phyloP scores from a whole-genome alignment of 2,113 vertebrate species.

The Spea bombifrons region DNA sequence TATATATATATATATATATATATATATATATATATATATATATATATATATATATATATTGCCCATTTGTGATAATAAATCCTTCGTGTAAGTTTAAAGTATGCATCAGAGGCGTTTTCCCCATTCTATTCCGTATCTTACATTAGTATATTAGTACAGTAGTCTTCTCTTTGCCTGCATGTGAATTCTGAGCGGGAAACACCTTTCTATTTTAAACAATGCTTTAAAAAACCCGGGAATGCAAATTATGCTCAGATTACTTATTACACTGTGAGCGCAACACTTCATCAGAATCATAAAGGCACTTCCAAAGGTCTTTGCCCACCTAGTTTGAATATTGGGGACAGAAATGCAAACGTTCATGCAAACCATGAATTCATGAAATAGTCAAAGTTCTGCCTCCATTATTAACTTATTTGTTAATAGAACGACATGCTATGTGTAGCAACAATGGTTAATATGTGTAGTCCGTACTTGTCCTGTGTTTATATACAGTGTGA shows the following conservation, averaged over 20 bases:
- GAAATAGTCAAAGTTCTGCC: neutral
- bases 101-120: too few species aligned
- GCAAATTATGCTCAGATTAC: neutral
- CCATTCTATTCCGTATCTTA: too few species aligned
- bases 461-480: neutral
- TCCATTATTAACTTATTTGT: neutral
- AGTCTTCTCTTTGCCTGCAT: neutral
- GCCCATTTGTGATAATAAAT: too few species aligned
- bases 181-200: neutral
- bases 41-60: too few species aligned
- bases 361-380: slow-evolving; percentile 21
- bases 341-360: slow-evolving; percentile 21
- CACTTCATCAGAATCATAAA: slow-evolving; percentile 8
- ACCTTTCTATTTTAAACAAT: neutral
- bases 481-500: neutral
- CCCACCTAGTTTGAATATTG: slow-evolving; percentile 19
- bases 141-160: too few species aligned
- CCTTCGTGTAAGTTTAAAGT: too few species aligned
- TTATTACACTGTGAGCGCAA: neutral
- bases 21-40: too few species aligned
- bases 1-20: too few species aligned
- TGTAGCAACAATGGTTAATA: neutral
- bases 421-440: neutral
- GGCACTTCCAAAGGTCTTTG: neutral
- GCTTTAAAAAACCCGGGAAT: neutral